A percentile compares a stretch with the other conserved stretches of the same genome.
Conservation (phyloP, 2,888 invertebrate genomes). For the Gari tellinella region DNA sequence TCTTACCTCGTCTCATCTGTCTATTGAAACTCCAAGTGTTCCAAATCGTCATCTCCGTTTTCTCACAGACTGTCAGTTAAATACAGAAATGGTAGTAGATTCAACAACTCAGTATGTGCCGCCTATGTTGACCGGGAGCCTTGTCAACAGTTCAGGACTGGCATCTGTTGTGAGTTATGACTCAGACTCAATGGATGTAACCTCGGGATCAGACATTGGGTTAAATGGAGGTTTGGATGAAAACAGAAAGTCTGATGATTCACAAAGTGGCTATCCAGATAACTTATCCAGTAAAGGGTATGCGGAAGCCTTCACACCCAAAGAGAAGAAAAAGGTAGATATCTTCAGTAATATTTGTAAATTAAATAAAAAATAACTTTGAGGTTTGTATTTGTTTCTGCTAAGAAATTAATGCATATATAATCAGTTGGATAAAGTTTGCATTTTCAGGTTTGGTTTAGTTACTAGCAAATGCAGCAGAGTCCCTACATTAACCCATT, state of each 20-base stretch:
- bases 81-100: constrained; percentile 55
- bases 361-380: too few species aligned
- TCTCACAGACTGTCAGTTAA: constrained; percentile 38
- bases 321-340: constrained; percentile 60
- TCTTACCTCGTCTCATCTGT: constrained; percentile 13
- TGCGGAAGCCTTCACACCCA: constrained; percentile 9
- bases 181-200: constrained; percentile 62
- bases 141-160: constrained; percentile 21
- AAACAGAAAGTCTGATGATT: constrained; percentile 47
- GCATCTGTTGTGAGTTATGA: constrained; percentile 37
- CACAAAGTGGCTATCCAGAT: constrained; percentile 21
- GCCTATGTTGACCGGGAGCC: neutral
- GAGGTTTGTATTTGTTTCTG: too few species aligned
- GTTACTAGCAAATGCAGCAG: too few species aligned
- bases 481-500: too few species aligned
- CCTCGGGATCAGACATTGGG: constrained; percentile 54
- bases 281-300: neutral
- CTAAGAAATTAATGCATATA: too few species aligned
- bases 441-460: too few species aligned
- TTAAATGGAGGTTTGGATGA: constrained; percentile 36
- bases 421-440: too few species aligned
- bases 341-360: too few species aligned
- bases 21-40: neutral
- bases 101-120: constrained; percentile 50
- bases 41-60: constrained; percentile 51